Evolutionary conservation across 2,888 invertebrate genomes (phyloP), one percentile per base, ranked within the genome.

Genomic region (Eilema griseolum): DNA sequence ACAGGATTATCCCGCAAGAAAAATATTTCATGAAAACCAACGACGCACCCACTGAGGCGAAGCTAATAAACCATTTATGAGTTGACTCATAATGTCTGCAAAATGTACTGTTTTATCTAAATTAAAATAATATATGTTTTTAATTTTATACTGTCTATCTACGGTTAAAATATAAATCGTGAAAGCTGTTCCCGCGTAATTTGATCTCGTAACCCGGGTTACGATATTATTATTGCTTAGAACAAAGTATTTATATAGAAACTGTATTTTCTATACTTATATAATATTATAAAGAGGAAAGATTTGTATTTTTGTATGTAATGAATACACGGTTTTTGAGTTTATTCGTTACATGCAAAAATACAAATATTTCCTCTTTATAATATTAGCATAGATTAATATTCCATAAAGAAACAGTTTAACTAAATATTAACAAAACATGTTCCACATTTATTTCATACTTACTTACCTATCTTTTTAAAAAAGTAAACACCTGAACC

Each of bases 11-110:
- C 69, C 20, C n/a, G 8, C 52, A 52, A 52, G 52, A 12, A 67
- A 77, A 75, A 76, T 75, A 61, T 61, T 37, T 23, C 5, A 12
- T 61, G 23, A 37, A n/a, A 33, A 61, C 33, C n/a, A 52, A 1
- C 52, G n/a, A 10, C n/a, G 1, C n/a, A n/a, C 52, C n/a, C n/a
- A 52, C 52, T 52, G 52, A 52, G 10, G 52, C n/a, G 52, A n/a
- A 5, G 10, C 52, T 52, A 52, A 52, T 52, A 78, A 76, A 31
- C 31, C 61, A 67, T 71, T 68, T 76, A 78, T 70, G 67, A 71
- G 61, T 23, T 3, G 57, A 68, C 37, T 61, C 56, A 60, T 46
- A 46, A 63, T 46, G 63, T 26, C 46, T 24, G 26, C 24, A 52
- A 52, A 52, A 52, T 46, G 46, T 46, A 20, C 52, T 52, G 52